phyloP scores from a whole-genome alignment of 2,888 invertebrate species.

The Orthosia cruda region DNA sequence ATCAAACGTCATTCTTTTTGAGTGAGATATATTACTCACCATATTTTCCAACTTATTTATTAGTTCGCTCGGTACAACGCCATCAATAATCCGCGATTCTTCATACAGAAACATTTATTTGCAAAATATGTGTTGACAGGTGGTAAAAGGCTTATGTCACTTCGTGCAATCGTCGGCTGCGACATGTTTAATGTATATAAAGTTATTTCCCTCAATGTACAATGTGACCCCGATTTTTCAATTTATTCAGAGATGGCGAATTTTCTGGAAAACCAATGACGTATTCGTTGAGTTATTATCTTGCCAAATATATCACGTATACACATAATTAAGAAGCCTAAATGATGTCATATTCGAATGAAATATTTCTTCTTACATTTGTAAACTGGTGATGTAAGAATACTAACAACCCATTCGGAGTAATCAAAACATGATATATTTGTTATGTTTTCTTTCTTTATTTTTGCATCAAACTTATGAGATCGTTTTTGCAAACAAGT shows the following conservation, averaged over 20 bases:
- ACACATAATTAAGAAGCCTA: conserved; percentile 63
- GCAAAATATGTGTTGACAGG: conserved; percentile 66
- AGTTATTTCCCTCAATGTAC: conserved; percentile 67
- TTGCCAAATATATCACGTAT: conserved; percentile 61
- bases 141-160: conserved; percentile 63
- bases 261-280: conserved; percentile 71
- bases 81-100: conserved; percentile 45
- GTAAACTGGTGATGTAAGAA: conserved; percentile 49
- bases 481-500: conserved; percentile 33
- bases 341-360: conserved; percentile 61
- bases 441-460: conserved; percentile 43
- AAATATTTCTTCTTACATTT: conserved; percentile 56
- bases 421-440: conserved; percentile 38
- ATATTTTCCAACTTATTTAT: conserved; percentile 40
- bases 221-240: conserved; percentile 72
- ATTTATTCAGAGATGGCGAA: conserved; percentile 60
- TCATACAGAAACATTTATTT: conserved; percentile 43
- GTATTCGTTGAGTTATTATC: conserved; percentile 68
- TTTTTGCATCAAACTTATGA: conserved; percentile 30
- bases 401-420: conserved; percentile 48
- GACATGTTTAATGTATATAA: conserved; percentile 63
- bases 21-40: conserved; percentile 30
- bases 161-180: conserved; percentile 53
- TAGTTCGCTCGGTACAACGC: conserved; percentile 29
- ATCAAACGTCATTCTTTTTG: conserved; percentile 13